These are phyloP conservation scores for Xenopus laevis DNA, from an alignment of 2,113 vertebrate genomes.

Conservation along the genomic window DNA sequence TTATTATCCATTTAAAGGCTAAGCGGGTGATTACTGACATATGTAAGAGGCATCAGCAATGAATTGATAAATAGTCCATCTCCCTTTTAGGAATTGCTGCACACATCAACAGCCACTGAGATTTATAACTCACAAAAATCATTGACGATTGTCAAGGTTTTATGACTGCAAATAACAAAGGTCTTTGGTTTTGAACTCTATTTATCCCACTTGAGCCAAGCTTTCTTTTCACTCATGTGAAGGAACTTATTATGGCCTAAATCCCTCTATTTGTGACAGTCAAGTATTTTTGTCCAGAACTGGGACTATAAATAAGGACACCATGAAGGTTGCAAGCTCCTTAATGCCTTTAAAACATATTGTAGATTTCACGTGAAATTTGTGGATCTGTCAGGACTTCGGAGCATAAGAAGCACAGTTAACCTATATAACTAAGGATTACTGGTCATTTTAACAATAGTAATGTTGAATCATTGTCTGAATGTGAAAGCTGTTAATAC, in stretches of 20 bases:
- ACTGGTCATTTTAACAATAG: background rate
- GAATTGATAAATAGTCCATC: slow-evolving; percentile 18
- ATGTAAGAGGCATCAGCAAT: background rate
- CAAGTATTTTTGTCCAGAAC: background rate
- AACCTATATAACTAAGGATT: background rate
- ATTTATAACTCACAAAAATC: slow-evolving; percentile 37
- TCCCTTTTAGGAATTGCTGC: slow-evolving; percentile 29
- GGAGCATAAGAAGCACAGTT: background rate
- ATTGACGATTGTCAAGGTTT: slow-evolving; percentile 38
- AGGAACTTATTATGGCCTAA: background rate
- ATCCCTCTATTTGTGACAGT: background rate
- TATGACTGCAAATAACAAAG: slow-evolving; percentile 29
- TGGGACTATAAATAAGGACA: slow-evolving; percentile 3
- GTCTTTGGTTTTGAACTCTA: background rate
- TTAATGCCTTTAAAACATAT: background rate
- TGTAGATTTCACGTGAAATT: slow-evolving; percentile 8
- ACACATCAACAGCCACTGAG: slow-evolving; percentile 26
- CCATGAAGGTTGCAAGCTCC: slow-evolving; percentile 14
- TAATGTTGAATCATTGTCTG: too few relatives aligned
- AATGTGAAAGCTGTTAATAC: too few relatives aligned
- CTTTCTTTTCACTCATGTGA: background rate
- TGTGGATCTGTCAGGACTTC: background rate
- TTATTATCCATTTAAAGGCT: background rate
- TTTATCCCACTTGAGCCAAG: slow-evolving; percentile 35
- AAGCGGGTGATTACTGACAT: background rate